These are phyloP conservation scores for Thamnophis sirtalis DNA, from an alignment of 2,113 vertebrate genomes.

Conservation along the genomic window DNA sequence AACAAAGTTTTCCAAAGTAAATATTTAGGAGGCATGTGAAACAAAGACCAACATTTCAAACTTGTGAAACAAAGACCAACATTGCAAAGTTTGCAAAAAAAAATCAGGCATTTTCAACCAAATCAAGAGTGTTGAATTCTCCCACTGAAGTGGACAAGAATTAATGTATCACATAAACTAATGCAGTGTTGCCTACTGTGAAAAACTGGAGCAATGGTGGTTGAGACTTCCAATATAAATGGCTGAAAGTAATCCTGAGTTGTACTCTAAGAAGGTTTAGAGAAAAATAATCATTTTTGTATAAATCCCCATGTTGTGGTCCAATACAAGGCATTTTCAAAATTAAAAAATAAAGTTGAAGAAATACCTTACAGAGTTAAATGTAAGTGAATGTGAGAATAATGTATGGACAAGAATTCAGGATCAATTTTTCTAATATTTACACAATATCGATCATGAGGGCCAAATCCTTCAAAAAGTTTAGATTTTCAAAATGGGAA, in stretches of 20 bases:
- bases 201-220: neutral
- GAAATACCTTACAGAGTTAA: too few relatives aligned
- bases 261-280: neutral
- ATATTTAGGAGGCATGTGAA: neutral
- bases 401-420: neutral
- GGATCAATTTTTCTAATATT: neutral
- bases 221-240: neutral
- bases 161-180: neutral
- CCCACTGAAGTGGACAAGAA: neutral
- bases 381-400: neutral
- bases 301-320: neutral
- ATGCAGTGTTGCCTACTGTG: neutral
- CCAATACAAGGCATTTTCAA: too few relatives aligned
- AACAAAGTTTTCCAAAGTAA: neutral
- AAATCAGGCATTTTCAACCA: neutral
- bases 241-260: neutral
- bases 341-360: too few relatives aligned
- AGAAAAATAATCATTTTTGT: neutral
- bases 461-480: too few relatives aligned
- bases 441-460: neutral
- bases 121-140: neutral
- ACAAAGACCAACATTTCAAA: neutral
- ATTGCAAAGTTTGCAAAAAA: neutral
- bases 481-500: too few relatives aligned
- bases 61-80: too few relatives aligned